Base-by-base conservation (phyloP, 1,140 invertebrate genomes). In the Lineus longissimus region DNA sequence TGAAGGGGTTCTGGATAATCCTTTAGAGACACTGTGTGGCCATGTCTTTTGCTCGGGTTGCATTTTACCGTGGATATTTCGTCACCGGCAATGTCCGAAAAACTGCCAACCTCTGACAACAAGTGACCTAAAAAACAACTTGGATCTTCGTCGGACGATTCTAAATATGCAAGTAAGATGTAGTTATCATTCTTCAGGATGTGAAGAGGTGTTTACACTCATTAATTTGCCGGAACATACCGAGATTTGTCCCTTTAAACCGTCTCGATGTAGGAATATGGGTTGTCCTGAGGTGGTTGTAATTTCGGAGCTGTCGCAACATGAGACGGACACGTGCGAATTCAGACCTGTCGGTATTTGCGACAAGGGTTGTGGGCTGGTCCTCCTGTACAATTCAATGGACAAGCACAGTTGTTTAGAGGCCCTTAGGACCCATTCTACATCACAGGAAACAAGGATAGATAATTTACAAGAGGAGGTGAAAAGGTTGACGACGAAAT, bases 41-140 rank as follows among this genome's bases (percentile, higher is more conserved):
- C 73, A 74, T 54, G 62, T 73, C n/a, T 74, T 69, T 60, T 74
- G 73, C 63, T 71, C 69, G 0, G 68, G 68, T 11, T 74, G 73
- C 59, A 73, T 73, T 55, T 56, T 70, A 22, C 70, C 73, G 19
- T 74, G 71, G 71, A 62, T 74, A 13, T 63, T 69, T 2, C 60
- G 59, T 11, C 65, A 70, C 54, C 68, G 70, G n/a, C 59, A 61
- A 22, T 74, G 73, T 56, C 73, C 73, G 17, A 33, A 64, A 45
- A 64, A 64, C 2, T 74, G 71, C 47, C 61, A 65, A 45, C 15
- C 40, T 23, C 61, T 74, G 4, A 64, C 63, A 23, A 64, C 71
- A 1, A 43, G 33, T 4, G 69, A 74, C 56, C 47, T 74, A 22
- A 65, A 70, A 58, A 70, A 70, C 41, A 65, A 67, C 4, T 54